Base-by-base conservation (phyloP, 2,113 vertebrate genomes). In the Melanerpes formicivorus region DNA sequence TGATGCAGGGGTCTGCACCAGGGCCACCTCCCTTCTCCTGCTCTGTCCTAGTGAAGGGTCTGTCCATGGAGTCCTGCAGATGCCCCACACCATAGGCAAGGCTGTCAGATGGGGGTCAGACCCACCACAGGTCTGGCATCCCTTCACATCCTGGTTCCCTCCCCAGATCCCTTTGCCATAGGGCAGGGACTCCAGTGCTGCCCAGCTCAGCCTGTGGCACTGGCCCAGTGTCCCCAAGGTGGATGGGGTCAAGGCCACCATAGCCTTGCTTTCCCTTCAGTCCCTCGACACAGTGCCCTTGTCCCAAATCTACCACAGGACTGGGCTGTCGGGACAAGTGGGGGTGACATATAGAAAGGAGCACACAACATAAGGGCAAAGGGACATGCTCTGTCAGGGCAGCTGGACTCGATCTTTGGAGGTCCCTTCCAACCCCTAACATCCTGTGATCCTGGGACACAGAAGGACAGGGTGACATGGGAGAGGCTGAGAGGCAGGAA, bases 251-350 rank as follows among this genome's bases (percentile, higher is more conserved):
- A 22, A 26, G 21, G 72, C 6, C 6, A 7, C 34, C 30, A 2
- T 0, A 9, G 29, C 29, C 37, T 78, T 11, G 25, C 14, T 44
- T 32, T 46, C 25, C 58, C 0, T 0, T 29, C 27, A 84, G 14
- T 30, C 58, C 26, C 37, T 3, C 2, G 23, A 19, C 7, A 1
- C 1, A 22, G 14, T 42, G 64, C 40, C 74, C 59, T n/a, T 10
- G n/a, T 29, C 66, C 80, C 63, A 67, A 4, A 11, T 22, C 16
- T 18, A 46, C 56, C 0, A 0, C 29, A 29, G 62, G 55, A 32
- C 3, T 7, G 3, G 30, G 81, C 40, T 74, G 66, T 1, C 17
- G 78, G 65, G 75, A 19, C 17, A 4, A 22, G 34, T 5, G 4
- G 55, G 18, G 29, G 69, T 70, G 74, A 32, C 70, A 29, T 4